These are phyloP conservation scores for Andrena hattorfiana DNA, from an alignment of 2,888 invertebrate genomes.

Conservation along the genomic window DNA sequence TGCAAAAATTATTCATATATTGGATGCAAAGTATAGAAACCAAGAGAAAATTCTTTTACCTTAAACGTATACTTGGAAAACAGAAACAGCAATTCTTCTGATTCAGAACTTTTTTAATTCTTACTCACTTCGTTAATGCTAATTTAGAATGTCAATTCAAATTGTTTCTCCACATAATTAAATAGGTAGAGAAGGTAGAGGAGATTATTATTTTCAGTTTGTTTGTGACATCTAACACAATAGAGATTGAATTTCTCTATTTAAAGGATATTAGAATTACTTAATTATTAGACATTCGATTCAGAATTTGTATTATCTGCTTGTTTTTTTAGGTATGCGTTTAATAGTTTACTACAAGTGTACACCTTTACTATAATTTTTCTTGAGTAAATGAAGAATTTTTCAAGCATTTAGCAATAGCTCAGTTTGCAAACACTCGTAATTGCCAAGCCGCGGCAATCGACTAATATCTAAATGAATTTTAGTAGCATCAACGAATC, in stretches of 20 bases:
- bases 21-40: too few relatives aligned
- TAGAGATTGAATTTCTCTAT: background rate
- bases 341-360: too few relatives aligned
- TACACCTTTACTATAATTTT: background rate
- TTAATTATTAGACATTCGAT: background rate
- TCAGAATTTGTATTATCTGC: background rate
- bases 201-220: background rate
- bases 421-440: background rate
- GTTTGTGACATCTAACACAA: background rate
- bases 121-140: too few relatives aligned
- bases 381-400: background rate
- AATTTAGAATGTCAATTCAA: too few relatives aligned
- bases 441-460: background rate
- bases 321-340: background rate
- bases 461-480: conserved; percentile 7
- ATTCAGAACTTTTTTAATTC: too few relatives aligned
- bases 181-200: too few relatives aligned
- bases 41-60: too few relatives aligned
- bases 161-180: too few relatives aligned
- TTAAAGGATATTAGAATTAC: background rate
- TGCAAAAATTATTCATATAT: too few relatives aligned
- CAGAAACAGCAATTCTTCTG: too few relatives aligned
- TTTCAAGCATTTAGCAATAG: background rate
- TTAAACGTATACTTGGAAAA: too few relatives aligned
- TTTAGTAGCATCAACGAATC: conserved; percentile 16